A percentile compares a stretch with the other conserved stretches of the same genome.
These are phyloP conservation scores for Chlamydotis undulata DNA, from an alignment of 2,113 vertebrate genomes.

Conservation along the genomic window DNA sequence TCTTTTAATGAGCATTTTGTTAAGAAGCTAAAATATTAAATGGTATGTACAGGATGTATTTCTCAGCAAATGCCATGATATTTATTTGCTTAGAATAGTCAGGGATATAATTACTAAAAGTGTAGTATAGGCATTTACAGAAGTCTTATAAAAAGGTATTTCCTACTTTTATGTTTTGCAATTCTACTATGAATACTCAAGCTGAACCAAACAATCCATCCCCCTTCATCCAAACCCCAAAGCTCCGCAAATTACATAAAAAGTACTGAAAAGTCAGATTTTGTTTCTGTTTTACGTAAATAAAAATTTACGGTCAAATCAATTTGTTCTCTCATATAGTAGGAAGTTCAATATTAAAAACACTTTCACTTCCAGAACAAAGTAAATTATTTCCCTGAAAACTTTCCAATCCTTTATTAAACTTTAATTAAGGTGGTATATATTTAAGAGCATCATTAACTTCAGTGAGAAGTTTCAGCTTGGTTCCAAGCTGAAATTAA, in stretches of 20 bases:
- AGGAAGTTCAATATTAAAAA: not conserved
- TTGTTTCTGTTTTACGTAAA: not conserved
- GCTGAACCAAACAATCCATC: not conserved
- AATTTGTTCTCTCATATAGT: not conserved
- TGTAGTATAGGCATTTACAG: not conserved
- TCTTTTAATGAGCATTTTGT: not conserved
- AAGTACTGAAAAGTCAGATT: not conserved
- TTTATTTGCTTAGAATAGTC: not conserved
- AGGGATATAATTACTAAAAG: not conserved
- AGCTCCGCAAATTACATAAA: not conserved
- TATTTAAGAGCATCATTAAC: not conserved
- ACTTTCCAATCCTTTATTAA: not conserved
- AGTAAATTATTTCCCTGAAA: not conserved
- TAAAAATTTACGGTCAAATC: not conserved
- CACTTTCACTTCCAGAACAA: not conserved
- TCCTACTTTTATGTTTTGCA: not conserved
- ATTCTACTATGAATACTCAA: not conserved
- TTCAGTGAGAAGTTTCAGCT: not conserved
- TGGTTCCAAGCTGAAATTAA: not conserved
- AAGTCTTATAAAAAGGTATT: not conserved
- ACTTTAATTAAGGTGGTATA: not conserved
- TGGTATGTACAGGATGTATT: not conserved
- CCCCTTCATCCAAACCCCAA: not conserved
- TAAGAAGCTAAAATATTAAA: not conserved
- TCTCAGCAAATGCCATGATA: not conserved